phyloP scores from a whole-genome alignment of 2,888 invertebrate genomes.

The Mimas tiliae region DNA sequence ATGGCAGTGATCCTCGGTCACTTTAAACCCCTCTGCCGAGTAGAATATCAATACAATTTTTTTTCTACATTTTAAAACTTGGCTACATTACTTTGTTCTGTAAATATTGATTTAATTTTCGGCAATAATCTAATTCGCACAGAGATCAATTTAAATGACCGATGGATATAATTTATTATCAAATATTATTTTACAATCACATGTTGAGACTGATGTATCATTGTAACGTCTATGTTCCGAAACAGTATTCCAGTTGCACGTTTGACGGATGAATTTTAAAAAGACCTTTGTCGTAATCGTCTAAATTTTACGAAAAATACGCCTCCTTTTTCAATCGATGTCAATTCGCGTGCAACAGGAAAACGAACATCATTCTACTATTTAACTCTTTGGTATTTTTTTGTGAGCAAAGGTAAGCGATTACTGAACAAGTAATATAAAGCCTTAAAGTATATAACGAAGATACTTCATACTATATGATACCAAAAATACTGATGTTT shows the following conservation, averaged over 20 bases:
- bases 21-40: neutral
- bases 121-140: neutral
- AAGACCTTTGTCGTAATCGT: too few relatives aligned
- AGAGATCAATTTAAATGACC: constrained; percentile 3
- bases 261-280: neutral
- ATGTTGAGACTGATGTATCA: constrained; percentile 20
- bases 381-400: constrained; percentile 79
- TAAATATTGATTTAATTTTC: neutral
- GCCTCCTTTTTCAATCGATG: neutral
- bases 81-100: neutral
- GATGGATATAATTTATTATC: constrained; percentile 15
- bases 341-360: constrained; percentile 19
- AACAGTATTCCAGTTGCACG: constrained; percentile 10
- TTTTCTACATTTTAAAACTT: neutral
- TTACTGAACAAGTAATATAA: constrained; percentile 59
- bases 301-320: too few relatives aligned
- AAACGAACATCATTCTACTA: constrained; percentile 46
- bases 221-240: constrained; percentile 19
- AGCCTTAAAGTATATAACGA: constrained; percentile 56
- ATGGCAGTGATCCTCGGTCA: constrained; percentile 19
- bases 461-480: constrained; percentile 49
- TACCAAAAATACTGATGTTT: constrained; percentile 64
- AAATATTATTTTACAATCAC: constrained; percentile 13
- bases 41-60: neutral
- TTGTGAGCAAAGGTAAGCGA: constrained; percentile 79